These are phyloP conservation scores for Acipenser transmontanus DNA, from an alignment of 2,797 vertebrate genomes.

Conservation along the genomic window DNA sequence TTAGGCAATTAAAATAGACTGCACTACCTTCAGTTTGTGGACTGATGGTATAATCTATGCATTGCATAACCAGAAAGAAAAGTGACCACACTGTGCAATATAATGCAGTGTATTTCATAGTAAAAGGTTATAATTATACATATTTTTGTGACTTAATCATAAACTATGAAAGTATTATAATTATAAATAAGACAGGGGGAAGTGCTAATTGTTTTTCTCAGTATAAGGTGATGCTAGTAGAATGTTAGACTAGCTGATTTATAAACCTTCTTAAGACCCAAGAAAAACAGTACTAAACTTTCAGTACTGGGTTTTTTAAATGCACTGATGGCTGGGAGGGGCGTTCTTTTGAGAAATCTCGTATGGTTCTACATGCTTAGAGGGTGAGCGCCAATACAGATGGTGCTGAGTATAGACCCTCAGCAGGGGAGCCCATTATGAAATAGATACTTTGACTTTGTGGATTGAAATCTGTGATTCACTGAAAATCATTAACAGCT, in stretches of 20 bases:
- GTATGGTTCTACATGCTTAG: constrained; percentile 3
- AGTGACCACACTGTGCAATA: no score
- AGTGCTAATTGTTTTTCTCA: background rate
- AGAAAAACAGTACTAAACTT: background rate
- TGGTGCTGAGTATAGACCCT: constrained; percentile 39
- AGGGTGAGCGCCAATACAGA: constrained; percentile 32
- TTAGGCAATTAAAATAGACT: no score
- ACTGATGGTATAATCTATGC: no score
- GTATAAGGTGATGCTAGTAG: background rate
- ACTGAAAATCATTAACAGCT: background rate
- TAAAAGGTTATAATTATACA: no score
- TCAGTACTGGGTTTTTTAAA: background rate
- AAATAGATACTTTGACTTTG: constrained; percentile 32
- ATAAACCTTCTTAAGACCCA: background rate
- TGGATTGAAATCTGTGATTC: constrained; percentile 7
- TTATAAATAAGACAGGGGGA: no score
- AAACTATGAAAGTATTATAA: no score
- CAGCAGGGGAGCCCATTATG: constrained; percentile 38
- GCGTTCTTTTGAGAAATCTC: constrained; percentile 9
- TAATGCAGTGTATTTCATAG: no score
- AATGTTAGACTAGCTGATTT: background rate
- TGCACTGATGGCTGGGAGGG: background rate
- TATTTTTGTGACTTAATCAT: no score
- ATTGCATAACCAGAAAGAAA: no score
- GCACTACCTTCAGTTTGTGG: no score